Evolutionary conservation across 2,888 invertebrate genomes (phyloP), one percentile per base, ranked within the genome.

Genomic region (Dione juno): DNA sequence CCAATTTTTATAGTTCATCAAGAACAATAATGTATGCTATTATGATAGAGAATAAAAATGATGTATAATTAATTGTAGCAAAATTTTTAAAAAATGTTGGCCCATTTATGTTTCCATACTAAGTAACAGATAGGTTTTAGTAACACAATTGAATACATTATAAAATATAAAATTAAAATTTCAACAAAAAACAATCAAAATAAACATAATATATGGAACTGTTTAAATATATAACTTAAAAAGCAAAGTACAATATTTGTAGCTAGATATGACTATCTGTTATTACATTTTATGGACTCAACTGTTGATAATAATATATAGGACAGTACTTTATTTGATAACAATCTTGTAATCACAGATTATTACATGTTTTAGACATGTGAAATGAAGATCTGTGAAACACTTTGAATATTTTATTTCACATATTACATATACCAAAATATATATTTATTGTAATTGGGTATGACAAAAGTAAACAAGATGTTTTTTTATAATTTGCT

Each of bases 291-390:
- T 57, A 57, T 37, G 11, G 5, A 57, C 37, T 40, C 16, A 16
- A 43, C 3, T 53, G 13, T 43, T 66, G 40, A 52, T 53, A 41
- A 41, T 10, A 52, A 14, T 37, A 68, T 35, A 37, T 57, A 16
- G 57, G 57, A 19, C 57, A 54, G 35, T 16, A 57, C 16, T 37
- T 57, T 57, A 37, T 37, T 57, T 57, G 57, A 57, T 57, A 57
- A 16, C n/a, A 16, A 57, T 16, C 37, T 57, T 40, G 37, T 16
- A 40, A 57, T 57, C 37, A 11, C 5, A 40, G 37, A 57, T 57
- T 11, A 37, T 54, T n/a, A 6, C 6, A 11, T 5, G 11, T 7
- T 13, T 2, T 0, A 54, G 3, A 54, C n/a, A n/a, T n/a, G 5
- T 54, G 3, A 54, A 53, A n/a, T 10, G 8, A n/a, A n/a, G n/a